Evolutionary conservation across 2,113 vertebrate species (phyloP), one percentile per base, ranked within the genome.

Genomic region (Choloepus hoffmanni): DNA sequence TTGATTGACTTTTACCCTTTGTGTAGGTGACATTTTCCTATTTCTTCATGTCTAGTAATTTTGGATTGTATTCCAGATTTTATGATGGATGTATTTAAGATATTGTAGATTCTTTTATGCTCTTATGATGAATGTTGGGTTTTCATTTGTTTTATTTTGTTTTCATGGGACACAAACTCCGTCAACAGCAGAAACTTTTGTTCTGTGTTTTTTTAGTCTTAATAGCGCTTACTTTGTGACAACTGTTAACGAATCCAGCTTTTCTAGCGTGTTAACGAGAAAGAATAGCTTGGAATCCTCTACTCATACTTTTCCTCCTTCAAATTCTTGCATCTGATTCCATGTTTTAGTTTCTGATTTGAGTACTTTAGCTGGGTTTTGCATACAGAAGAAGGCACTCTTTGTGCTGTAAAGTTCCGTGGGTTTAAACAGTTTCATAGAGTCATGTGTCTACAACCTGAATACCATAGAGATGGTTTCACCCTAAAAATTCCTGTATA

Each of bases 241-340:
- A 89, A 45, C 23, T 89, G 4, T 68, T 96, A 74, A 72, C 60
- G 67, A 87, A 79, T 90, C 21, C 43, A 74, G 48, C 65, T 85
- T 92, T 92, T 68, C 50, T 85, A 85, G n/a, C 33, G 89, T 55
- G 26, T 90, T 81, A 89, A 23, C 19, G 68, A 81, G 73, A 89
- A 23, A 79, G 40, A 50, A 77, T 78, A 62, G 55, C 19, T 58
- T 19, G 18, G 19, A 58, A 18, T 18, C 55, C 18, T 58, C 18
- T 18, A 21, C 18, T 58, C 55, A 21, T 58, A 58, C 55, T 58
- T 58, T 58, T 21, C 14, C 19, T 58, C 18, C 55, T 58, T 58
- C 55, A 58, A 21, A 58, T 58, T 58, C 55, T 58, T 58, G 55
- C 55, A 21, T 58, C 55, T 58, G 19, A 19, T 58, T 5, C 18